A percentile compares a stretch with the other conserved stretches of the same genome.
These are phyloP conservation scores for Actinernus sp. DNA, from an alignment of 92 coral and sea anemone species.

Conservation along the genomic window DNA sequence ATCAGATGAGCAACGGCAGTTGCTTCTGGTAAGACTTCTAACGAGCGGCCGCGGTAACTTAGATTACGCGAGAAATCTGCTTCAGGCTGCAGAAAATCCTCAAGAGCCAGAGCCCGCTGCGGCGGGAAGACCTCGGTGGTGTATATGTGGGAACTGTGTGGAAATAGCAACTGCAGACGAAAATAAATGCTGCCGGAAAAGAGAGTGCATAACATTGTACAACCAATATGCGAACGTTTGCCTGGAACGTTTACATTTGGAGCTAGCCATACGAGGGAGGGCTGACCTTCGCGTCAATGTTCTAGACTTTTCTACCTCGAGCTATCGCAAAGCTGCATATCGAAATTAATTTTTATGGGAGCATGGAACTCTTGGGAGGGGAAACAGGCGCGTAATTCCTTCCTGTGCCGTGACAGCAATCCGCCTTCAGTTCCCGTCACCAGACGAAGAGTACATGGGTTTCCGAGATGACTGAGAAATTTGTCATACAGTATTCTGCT, in stretches of 20 bases:
- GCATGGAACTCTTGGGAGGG: too few relatives aligned
- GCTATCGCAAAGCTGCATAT: conserved; percentile 64
- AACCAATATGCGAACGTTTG: conserved; percentile 29
- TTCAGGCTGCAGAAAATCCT: conserved; percentile 16
- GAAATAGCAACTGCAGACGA: conserved; percentile 34
- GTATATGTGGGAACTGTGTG: conserved; percentile 25
- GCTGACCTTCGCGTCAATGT: conserved; percentile 68
- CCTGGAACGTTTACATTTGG: conserved; percentile 34
- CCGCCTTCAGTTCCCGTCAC: too few relatives aligned
- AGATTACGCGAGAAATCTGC: conserved; percentile 20
- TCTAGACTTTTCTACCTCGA: conserved; percentile 42
- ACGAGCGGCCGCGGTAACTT: conserved; percentile 28
- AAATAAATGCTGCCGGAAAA: conserved; percentile 28
- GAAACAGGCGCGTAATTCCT: too few relatives aligned
- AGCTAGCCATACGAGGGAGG: conserved; percentile 59
- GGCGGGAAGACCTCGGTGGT: conserved; percentile 35
- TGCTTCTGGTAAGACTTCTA: conserved; percentile 8
- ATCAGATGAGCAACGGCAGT: conserved; percentile 8
- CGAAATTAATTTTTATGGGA: too few relatives aligned
- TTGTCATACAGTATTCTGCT: too few relatives aligned
- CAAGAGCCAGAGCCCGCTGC: not conserved
- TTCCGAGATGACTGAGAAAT: too few relatives aligned
- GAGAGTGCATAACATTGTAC: conserved; percentile 32
- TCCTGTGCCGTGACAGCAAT: too few relatives aligned
- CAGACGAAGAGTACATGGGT: too few relatives aligned